Conservation (phyloP, 2,797 vertebrate species). For the Manis pentadactyla region DNA sequence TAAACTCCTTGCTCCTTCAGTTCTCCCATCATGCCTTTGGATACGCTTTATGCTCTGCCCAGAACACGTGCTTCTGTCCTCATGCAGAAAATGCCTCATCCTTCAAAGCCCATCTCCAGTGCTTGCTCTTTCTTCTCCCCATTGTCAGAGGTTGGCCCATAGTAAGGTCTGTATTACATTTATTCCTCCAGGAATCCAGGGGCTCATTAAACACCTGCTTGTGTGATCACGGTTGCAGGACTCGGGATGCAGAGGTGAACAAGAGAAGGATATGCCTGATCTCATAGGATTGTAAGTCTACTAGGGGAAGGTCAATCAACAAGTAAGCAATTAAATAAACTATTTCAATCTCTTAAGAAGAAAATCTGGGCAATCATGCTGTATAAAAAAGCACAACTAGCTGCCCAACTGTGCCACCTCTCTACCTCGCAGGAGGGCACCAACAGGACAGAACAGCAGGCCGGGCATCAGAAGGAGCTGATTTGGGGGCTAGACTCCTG, state of each 20-base stretch:
- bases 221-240: not conserved
- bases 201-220: not conserved
- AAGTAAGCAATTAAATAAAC: not conserved
- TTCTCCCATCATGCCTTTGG: not conserved
- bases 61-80: not conserved
- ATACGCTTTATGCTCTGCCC: fast-evolving
- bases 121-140: not conserved
- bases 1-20: too few species aligned
- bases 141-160: fast-evolving
- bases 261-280: not conserved
- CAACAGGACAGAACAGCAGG: not conserved
- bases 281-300: not conserved
- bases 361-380: not conserved
- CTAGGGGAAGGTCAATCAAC: not conserved
- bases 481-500: not conserved
- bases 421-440: not conserved
- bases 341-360: not conserved
- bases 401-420: not conserved
- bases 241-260: not conserved
- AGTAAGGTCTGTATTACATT: not conserved
- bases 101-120: not conserved
- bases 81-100: not conserved
- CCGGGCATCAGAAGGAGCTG: not conserved
- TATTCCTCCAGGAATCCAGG: not conserved
- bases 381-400: not conserved